phyloP scores from a whole-genome alignment of 2,888 invertebrate genomes.

The Microdon myrmicae region DNA sequence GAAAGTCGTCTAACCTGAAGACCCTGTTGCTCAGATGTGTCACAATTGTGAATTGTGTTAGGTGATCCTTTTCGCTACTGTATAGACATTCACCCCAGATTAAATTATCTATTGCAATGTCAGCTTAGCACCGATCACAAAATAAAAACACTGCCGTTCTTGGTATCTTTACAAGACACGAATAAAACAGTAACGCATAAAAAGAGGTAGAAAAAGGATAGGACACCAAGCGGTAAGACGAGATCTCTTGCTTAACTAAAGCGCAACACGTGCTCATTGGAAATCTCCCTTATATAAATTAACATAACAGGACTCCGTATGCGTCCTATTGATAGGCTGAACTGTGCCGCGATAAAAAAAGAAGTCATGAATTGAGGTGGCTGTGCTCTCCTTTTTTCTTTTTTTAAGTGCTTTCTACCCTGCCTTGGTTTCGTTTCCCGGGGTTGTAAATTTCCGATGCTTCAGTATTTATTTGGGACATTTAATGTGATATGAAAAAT shows the following conservation, averaged over 20 bases:
- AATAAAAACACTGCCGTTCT: too few species aligned
- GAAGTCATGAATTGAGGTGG: too few species aligned
- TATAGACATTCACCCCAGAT: conserved; percentile 35
- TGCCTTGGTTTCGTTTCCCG: too few species aligned
- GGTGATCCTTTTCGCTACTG: background rate
- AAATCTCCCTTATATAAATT: conserved; percentile 38
- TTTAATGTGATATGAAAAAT: too few species aligned
- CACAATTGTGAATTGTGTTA: conserved; percentile 22
- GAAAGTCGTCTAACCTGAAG: conserved; percentile 48
- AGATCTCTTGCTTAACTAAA: conserved; percentile 47
- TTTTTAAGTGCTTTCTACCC: too few species aligned
- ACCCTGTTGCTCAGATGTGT: conserved; percentile 2
- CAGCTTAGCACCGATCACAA: conserved; percentile 27
- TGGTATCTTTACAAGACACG: conserved; percentile 2
- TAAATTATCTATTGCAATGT: conserved; percentile 45
- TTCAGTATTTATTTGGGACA: too few species aligned
- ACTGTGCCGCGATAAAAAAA: too few species aligned
- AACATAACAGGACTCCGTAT: conserved; percentile 30
- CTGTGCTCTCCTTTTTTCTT: too few species aligned
- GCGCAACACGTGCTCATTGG: conserved; percentile 48
- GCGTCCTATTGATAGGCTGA: conserved; percentile 1
- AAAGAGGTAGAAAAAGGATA: conserved; percentile 6
- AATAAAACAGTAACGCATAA: conserved; percentile 17
- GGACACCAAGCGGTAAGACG: conserved; percentile 7
- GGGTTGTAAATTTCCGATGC: too few species aligned